phyloP scores from a whole-genome alignment of 2,888 invertebrate genomes.

The Lymantria monacha region DNA sequence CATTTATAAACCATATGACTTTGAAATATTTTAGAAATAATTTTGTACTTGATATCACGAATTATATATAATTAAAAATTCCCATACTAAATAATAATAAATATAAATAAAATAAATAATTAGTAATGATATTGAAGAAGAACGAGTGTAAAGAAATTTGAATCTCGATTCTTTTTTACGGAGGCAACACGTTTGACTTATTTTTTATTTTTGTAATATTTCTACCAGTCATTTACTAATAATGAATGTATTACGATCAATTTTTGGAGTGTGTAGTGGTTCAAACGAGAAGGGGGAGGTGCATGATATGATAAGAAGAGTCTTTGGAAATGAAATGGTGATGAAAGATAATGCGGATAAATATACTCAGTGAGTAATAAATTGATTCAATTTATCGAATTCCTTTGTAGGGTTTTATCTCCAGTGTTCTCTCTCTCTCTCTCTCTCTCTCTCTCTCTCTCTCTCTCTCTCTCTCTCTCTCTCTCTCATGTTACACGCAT shows the following conservation, averaged over 20 bases:
- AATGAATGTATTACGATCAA: conserved; percentile 72
- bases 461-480: too few species aligned
- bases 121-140: too few species aligned
- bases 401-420: too few species aligned
- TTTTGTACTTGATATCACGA: conserved; percentile 9
- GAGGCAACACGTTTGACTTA: too few species aligned
- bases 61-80: not conserved
- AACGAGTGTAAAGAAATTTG: too few species aligned
- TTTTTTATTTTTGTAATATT: too few species aligned
- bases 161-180: too few species aligned
- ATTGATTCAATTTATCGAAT: not conserved
- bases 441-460: too few species aligned
- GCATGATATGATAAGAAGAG: conserved; percentile 61
- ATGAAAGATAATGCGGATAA: conserved; percentile 70
- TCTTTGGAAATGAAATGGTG: conserved; percentile 71
- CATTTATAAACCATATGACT: conserved; percentile 21
- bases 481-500: too few species aligned
- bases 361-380: conserved; percentile 54
- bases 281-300: conserved; percentile 69
- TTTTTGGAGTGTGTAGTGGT: conserved; percentile 73
- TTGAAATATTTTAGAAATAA: conserved; percentile 25
- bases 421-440: too few species aligned
- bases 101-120: too few species aligned
- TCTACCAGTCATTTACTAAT: conserved; percentile 24
- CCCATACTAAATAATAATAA: too few species aligned